These are phyloP conservation scores for Drosophila nr. perissopoda DNA, from an alignment of 2,888 invertebrate genomes.

Conservation along the genomic window DNA sequence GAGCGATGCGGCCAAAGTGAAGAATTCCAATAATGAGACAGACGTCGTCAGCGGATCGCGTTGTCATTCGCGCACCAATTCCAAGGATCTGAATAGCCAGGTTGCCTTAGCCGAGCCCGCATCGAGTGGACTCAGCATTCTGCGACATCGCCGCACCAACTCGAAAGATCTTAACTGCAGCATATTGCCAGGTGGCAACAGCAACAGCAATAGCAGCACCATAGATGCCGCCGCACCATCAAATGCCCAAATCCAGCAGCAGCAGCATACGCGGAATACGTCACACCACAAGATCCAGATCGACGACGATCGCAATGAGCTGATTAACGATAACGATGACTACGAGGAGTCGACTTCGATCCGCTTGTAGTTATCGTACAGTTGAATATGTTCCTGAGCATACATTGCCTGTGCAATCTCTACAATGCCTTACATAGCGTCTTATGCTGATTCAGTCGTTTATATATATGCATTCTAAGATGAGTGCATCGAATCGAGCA, in stretches of 20 bases:
- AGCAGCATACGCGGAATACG: slow-evolving; percentile 76
- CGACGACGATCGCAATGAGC: slow-evolving; percentile 83
- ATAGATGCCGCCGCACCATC: slow-evolving; percentile 1
- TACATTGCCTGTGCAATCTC: slow-evolving; percentile 47
- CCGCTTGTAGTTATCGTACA: slow-evolving; percentile 52
- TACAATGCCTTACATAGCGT: slow-evolving; percentile 33
- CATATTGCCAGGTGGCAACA: slow-evolving; percentile 44
- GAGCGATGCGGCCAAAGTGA: slow-evolving; percentile 73
- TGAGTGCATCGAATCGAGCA: slow-evolving; percentile 22
- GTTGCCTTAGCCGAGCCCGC: slow-evolving; percentile 40
- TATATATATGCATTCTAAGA: slow-evolving; percentile 28
- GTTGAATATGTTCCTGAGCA: slow-evolving; percentile 55
- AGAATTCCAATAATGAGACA: slow-evolving; percentile 84
- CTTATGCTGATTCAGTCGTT: slow-evolving; percentile 31
- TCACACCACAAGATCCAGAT: slow-evolving; percentile 84
- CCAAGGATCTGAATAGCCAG: slow-evolving; percentile 84
- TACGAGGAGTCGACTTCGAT: slow-evolving; percentile 64
- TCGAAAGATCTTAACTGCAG: slow-evolving; percentile 86
- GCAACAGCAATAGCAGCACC: slow-evolving; percentile 5
- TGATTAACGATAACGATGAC: slow-evolving; percentile 68
- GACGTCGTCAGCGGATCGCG: slow-evolving; percentile 69
- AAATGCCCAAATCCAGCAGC: slow-evolving; percentile 48
- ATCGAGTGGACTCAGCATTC: slow-evolving; percentile 77
- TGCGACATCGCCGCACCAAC: slow-evolving; percentile 87
- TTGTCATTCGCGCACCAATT: slow-evolving; percentile 86